A percentile compares a stretch with the other conserved stretches of the same genome.
Evolutionary conservation across 2,888 invertebrate genomes (phyloP).

Genomic region (Pheosia gnoma): DNA sequence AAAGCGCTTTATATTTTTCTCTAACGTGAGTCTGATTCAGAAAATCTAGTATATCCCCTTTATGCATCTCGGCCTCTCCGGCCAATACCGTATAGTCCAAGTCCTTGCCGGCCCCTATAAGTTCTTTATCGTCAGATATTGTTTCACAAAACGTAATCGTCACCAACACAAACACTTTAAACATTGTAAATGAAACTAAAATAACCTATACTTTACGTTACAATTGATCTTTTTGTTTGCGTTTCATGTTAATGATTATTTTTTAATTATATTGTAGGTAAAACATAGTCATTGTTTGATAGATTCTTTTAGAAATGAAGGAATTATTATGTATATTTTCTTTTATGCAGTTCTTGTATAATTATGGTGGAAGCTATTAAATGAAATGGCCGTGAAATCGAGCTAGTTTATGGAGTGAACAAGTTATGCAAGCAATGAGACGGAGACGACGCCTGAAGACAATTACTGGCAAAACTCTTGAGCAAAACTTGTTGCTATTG

Average conservation of each 20-base stretch:
- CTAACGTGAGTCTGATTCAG: slow-evolving; percentile 57
- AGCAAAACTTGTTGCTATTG: slow-evolving; percentile 53
- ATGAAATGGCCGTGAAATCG: slow-evolving; percentile 62
- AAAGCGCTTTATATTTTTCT: slow-evolving; percentile 60
- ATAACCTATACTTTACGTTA: background rate
- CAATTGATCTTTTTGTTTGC: background rate
- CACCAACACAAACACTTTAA: slow-evolving; percentile 22
- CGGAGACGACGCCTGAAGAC: slow-evolving; percentile 43
- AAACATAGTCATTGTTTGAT: background rate
- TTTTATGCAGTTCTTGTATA: slow-evolving; percentile 10
- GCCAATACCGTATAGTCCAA: slow-evolving; percentile 68
- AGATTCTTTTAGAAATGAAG: background rate
- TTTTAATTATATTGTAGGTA: background rate
- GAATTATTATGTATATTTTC: background rate
- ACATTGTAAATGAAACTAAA: slow-evolving; percentile 16
- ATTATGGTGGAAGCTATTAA: slow-evolving; percentile 39
- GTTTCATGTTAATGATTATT: background rate
- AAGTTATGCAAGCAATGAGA: slow-evolving; percentile 37
- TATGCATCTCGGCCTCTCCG: slow-evolving; percentile 63
- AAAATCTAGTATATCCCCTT: slow-evolving; percentile 62
- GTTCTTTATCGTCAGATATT: slow-evolving; percentile 29
- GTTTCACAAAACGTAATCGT: slow-evolving; percentile 19
- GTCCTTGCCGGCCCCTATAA: slow-evolving; percentile 41
- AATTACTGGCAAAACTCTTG: slow-evolving; percentile 32
- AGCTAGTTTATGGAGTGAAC: slow-evolving; percentile 46